Percentiles rank a stretch among this genome's conserved stretches.
phyloP scores from a whole-genome alignment of 2,797 vertebrate species.

The Chromis chromis region DNA sequence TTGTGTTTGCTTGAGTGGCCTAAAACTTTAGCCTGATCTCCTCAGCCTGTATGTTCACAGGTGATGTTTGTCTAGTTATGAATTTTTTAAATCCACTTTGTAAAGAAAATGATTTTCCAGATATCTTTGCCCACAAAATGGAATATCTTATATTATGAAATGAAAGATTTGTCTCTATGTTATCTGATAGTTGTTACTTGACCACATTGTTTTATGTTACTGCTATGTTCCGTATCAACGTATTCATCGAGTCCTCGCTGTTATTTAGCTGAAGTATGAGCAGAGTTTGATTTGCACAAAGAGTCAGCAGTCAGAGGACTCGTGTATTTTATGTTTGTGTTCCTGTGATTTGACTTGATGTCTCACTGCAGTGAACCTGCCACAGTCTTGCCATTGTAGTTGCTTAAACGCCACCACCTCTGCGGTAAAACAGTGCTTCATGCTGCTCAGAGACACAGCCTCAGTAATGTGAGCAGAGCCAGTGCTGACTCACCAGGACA shows the following conservation, averaged over 20 bases:
- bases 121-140: slow-evolving; percentile 53
- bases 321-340: slow-evolving; percentile 51
- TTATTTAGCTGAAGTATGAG: slow-evolving; percentile 59
- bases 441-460: slow-evolving; percentile 6
- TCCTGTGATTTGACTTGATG: slow-evolving; percentile 49
- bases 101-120: slow-evolving; percentile 51
- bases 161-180: slow-evolving; percentile 54
- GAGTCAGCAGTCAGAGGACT: slow-evolving; percentile 57
- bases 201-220: slow-evolving; percentile 55
- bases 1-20: slow-evolving; percentile 42
- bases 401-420: slow-evolving; percentile 41
- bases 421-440: slow-evolving; percentile 15
- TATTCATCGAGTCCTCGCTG: slow-evolving; percentile 58
- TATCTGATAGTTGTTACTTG: slow-evolving; percentile 71
- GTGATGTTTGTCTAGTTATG: slow-evolving; percentile 55
- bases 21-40: slow-evolving; percentile 24
- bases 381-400: slow-evolving; percentile 61
- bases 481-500: slow-evolving; percentile 28
- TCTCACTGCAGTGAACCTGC: slow-evolving; percentile 54
- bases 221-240: slow-evolving; percentile 46
- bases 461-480: slow-evolving; percentile 19
- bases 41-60: slow-evolving; percentile 53
- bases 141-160: slow-evolving; percentile 60
- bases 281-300: slow-evolving; percentile 77
- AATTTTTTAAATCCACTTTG: slow-evolving; percentile 57